Evolutionary conservation across 2,113 vertebrate genomes (phyloP).

Genomic region (Hyperoodon ampullatus): DNA sequence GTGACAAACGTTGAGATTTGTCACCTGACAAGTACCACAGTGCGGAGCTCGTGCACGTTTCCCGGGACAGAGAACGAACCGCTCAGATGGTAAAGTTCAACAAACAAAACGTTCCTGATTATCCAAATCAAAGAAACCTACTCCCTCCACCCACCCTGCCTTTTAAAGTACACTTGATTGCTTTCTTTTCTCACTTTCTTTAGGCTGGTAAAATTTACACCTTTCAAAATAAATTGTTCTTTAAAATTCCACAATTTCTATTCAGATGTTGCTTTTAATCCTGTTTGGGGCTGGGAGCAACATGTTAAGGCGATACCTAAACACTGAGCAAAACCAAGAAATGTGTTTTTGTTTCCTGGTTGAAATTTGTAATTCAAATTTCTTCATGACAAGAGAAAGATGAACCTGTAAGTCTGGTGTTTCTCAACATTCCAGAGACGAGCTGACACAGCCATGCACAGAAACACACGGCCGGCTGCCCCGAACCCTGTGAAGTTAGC

Average conservation of each 20-base stretch:
- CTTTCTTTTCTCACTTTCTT: conserved; percentile 41
- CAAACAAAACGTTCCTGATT: background rate
- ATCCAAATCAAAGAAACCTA: background rate
- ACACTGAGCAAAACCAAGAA: conserved; percentile 67
- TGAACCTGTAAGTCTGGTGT: conserved; percentile 66
- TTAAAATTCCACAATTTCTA: conserved; percentile 63
- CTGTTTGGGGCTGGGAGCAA: background rate
- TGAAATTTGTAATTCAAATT: conserved; percentile 70
- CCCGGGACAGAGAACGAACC: conserved; percentile 17
- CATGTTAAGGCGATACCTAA: conserved; percentile 63
- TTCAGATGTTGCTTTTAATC: conserved; percentile 66
- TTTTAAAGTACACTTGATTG: conserved; percentile 40
- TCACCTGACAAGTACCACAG: background rate
- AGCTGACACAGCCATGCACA: background rate
- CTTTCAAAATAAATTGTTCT: conserved; percentile 57
- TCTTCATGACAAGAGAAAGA: conserved; percentile 69
- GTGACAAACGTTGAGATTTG: conserved; percentile 22
- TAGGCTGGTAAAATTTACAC: conserved; percentile 40
- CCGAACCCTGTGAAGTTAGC: background rate
- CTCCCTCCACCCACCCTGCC: background rate
- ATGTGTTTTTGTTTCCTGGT: conserved; percentile 46
- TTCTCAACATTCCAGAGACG: conserved; percentile 59
- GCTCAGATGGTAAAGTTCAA: conserved; percentile 15
- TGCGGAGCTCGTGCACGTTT: background rate
- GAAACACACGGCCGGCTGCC: background rate